Percentiles rank a stretch among this genome's conserved stretches.
Evolutionary conservation across 2,888 invertebrate species (phyloP).

Genomic region (Athripsodes cinereus): DNA sequence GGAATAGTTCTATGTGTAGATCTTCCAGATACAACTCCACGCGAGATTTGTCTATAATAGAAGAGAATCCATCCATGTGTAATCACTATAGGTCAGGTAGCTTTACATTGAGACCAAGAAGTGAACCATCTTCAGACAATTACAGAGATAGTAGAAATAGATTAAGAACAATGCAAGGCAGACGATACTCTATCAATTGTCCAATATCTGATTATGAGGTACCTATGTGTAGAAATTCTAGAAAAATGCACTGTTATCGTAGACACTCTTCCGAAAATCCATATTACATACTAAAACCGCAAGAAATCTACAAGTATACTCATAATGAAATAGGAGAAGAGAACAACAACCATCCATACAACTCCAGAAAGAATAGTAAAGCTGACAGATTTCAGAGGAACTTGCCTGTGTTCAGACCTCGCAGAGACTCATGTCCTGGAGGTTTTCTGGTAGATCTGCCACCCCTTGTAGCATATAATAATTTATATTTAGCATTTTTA

Average conservation of each 20-base stretch:
- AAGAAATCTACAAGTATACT: constrained; percentile 4
- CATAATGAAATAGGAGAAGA: too few species aligned
- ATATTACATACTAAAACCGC: constrained; percentile 15
- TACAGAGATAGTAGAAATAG: constrained; percentile 6
- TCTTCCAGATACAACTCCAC: constrained; percentile 22
- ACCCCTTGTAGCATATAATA: constrained; percentile 33
- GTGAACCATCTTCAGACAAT: constrained; percentile 19
- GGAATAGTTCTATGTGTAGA: constrained; percentile 13
- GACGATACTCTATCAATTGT: constrained; percentile 1
- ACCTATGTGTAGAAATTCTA: constrained; percentile 12
- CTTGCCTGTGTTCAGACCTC: not conserved
- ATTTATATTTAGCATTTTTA: constrained; percentile 50
- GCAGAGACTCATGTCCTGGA: not conserved
- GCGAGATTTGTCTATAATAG: constrained; percentile 44
- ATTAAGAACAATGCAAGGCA: not conserved
- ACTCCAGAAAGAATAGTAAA: not conserved
- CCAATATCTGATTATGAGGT: constrained; percentile 19
- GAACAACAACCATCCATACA: not conserved
- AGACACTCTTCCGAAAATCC: constrained; percentile 21
- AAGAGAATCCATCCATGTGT: constrained; percentile 37
- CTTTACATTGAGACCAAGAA: constrained; percentile 20
- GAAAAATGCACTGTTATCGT: constrained; percentile 15
- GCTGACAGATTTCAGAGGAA: not conserved
- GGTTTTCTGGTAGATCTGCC: constrained; percentile 22
- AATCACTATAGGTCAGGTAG: constrained; percentile 21